Base-by-base conservation (phyloP, 2,888 invertebrate species). In the Palloptera scutellata region DNA sequence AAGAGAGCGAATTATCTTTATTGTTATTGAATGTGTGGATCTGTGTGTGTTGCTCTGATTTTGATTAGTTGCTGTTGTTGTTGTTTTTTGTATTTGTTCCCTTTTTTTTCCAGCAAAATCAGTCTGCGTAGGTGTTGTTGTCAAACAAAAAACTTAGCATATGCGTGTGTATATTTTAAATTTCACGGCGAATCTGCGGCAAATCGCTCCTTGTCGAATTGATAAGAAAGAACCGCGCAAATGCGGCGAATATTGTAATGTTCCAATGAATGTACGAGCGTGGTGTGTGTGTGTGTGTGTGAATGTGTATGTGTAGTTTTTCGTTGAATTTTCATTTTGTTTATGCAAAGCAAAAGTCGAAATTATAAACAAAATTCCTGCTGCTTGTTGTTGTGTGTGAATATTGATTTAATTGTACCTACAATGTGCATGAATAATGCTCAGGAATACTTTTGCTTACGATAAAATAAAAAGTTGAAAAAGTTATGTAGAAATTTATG, bases 81-180 rank as follows among this genome's bases (percentile, higher is more conserved):
- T 30, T 30, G 30, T 30, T n/a, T n/a, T n/a, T n/a, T n/a, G n/a
- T n/a, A n/a, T n/a, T n/a, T n/a, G n/a, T n/a, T n/a, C n/a, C n/a
- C n/a, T n/a, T n/a, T n/a, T n/a, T n/a, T n/a, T n/a, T n/a, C n/a
- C n/a, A n/a, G n/a, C n/a, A n/a, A n/a, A n/a, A n/a, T n/a, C n/a
- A 30, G 30, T 30, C 30, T 19, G 57, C 57, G 64, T 64, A 64
- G 64, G 62, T 62, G 66, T 67, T 58, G 62, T 59, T 67, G 58
- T 67, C 58, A 67, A 67, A 67, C 58, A 63, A 67, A 63, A 57
- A 30, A 11, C 19, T 51, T 52, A 41, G 55, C 55, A 57, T 61
- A 15, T 40, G 55, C 66, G 30, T 30, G 30, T 30, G 30, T 30
- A 6, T 30, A 30, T 30, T 2, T 30, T 30, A 4, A 30, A 30